A percentile compares a stretch with the other conserved stretches of the same genome.
Conservation (phyloP, 2,797 vertebrate genomes). For the Cheirogaleus major region DNA sequence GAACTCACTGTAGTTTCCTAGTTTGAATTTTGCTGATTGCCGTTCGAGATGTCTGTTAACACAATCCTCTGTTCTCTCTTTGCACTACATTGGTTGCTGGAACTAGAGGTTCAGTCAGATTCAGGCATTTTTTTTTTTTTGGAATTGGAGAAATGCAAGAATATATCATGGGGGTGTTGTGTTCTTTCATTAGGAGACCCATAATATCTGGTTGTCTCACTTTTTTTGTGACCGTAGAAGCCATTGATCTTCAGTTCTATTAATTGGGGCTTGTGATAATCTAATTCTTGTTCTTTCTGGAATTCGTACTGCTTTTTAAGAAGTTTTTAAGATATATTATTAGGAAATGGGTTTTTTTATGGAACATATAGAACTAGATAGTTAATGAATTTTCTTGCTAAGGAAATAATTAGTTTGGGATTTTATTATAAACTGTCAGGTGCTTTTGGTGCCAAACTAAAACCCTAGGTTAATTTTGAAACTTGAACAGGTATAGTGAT, state of each 20-base stretch:
- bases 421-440: not conserved
- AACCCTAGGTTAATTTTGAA: conserved; percentile 1
- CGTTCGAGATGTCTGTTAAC: not conserved
- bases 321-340: not conserved
- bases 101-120: not conserved
- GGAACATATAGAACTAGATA: not conserved
- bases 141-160: not conserved
- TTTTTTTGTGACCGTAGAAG: not conserved
- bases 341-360: not conserved
- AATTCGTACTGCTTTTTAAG: not conserved
- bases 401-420: not conserved
- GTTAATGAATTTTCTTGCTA: not conserved
- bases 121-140: not conserved
- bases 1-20: not conserved
- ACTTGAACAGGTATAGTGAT: not conserved
- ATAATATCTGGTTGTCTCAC: not conserved
- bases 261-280: not conserved
- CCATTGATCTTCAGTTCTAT: not conserved
- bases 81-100: not conserved
- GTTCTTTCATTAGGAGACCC: not conserved
- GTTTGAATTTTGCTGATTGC: not conserved
- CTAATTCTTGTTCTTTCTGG: not conserved
- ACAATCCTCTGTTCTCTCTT: not conserved
- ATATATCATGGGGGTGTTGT: not conserved
- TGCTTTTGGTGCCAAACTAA: not conserved